Percentiles rank a stretch among this genome's conserved stretches.
These are phyloP conservation scores for Platerodrilus igneus DNA, from an alignment of 2,888 invertebrate genomes.

Conservation along the genomic window DNA sequence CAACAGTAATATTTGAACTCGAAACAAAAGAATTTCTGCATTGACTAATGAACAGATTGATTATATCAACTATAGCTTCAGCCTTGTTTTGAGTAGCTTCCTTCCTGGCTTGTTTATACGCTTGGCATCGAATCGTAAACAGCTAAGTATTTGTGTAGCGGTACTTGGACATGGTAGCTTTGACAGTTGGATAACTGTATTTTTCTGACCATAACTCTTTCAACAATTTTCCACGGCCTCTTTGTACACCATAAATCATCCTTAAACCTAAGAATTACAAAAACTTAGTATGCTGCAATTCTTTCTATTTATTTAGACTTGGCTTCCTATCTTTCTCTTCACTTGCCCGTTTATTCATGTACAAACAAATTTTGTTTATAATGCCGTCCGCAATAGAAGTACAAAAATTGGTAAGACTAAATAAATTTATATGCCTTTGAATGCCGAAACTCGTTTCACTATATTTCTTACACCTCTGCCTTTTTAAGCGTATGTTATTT, in stretches of 20 bases:
- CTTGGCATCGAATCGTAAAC: background rate
- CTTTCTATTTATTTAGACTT: background rate
- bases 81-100: constrained; percentile 1
- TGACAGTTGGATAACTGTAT: too few species aligned
- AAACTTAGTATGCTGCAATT: background rate
- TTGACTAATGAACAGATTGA: background rate
- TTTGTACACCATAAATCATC: too few species aligned
- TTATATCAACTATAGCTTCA: background rate
- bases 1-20: constrained; percentile 1
- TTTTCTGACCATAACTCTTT: too few species aligned
- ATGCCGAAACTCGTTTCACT: constrained; percentile 1
- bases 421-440: background rate
- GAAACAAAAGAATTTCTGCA: background rate
- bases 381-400: background rate
- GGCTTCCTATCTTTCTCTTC: background rate
- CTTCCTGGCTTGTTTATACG: constrained; percentile 2
- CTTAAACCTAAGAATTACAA: constrained; percentile 4
- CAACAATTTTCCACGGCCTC: background rate
- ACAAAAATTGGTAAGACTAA: background rate
- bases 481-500: background rate
- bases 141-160: background rate
- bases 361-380: background rate
- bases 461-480: background rate
- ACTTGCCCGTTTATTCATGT: too few species aligned
- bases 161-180: too few species aligned